Evolutionary conservation across 2,797 vertebrate genomes (phyloP).

Genomic region (Artibeus jamaicensis): DNA sequence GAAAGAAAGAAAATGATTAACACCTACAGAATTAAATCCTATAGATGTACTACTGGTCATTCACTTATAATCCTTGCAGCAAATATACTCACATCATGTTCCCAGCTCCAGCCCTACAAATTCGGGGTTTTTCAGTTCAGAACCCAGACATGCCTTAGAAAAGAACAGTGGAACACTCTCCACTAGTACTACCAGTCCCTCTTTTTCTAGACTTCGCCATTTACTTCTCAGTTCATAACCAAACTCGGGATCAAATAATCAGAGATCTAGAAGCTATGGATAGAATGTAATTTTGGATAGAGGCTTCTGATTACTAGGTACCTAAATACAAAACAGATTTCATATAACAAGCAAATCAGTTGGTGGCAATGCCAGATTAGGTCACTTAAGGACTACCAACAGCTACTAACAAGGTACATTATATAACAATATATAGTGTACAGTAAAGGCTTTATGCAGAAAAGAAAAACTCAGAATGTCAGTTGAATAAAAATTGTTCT

Average conservation of each 20-base stretch:
- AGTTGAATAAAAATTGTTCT: conserved; percentile 13
- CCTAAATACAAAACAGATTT: conserved; percentile 18
- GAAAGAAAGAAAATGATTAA: background rate
- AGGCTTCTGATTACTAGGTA: background rate
- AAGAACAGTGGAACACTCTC: background rate
- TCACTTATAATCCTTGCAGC: background rate
- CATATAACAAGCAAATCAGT: background rate
- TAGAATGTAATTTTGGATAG: background rate
- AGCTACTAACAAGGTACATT: background rate
- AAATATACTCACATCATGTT: background rate
- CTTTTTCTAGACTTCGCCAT: conserved; percentile 1
- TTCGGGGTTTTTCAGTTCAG: background rate
- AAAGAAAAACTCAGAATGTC: conserved; percentile 41
- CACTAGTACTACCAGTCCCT: background rate
- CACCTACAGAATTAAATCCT: background rate
- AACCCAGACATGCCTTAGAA: background rate
- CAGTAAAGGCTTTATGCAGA: conserved; percentile 13
- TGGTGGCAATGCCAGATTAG: background rate
- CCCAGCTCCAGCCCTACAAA: conserved; percentile 21
- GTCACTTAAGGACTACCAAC: background rate
- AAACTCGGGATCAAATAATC: conserved; percentile 10
- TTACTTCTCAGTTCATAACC: background rate
- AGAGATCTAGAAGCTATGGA: background rate
- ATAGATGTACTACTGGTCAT: background rate
- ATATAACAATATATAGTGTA: background rate